Conservation (phyloP, 2,113 vertebrate genomes). For the Tringa solitaria region DNA sequence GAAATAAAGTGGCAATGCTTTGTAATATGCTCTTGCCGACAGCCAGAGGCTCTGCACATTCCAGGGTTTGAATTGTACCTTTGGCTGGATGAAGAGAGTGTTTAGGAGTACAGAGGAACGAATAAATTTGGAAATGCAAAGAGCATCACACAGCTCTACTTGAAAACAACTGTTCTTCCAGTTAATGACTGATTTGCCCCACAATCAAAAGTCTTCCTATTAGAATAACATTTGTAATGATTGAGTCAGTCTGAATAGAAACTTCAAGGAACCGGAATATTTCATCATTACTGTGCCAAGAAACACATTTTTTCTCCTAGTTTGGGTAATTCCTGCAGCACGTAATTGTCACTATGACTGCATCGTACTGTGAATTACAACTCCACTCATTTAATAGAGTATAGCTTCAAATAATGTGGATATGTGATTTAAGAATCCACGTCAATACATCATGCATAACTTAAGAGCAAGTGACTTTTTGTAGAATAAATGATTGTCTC, state of each 20-base stretch:
- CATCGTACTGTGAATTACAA: background rate
- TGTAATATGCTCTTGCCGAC: background rate
- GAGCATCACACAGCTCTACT: background rate
- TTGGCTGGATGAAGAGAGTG: background rate
- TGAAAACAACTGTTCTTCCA: background rate
- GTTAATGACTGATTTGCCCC: slow-evolving; percentile 12
- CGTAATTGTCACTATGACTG: background rate
- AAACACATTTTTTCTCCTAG: background rate
- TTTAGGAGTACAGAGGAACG: background rate
- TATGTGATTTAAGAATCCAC: background rate
- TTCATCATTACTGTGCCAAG: background rate
- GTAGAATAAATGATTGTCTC: slow-evolving; percentile 74
- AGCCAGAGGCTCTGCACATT: background rate
- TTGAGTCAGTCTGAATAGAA: background rate
- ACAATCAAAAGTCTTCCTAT: background rate
- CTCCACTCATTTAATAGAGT: background rate
- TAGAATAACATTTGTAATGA: background rate
- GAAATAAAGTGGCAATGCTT: background rate
- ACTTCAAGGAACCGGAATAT: background rate
- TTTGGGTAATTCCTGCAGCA: background rate
- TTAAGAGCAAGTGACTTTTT: slow-evolving; percentile 24
- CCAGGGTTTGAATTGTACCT: background rate
- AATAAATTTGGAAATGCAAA: background rate
- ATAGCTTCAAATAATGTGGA: background rate
- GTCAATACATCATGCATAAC: background rate